Base-by-base conservation (phyloP, 2,797 vertebrate genomes). In the Anguilla marmorata region DNA sequence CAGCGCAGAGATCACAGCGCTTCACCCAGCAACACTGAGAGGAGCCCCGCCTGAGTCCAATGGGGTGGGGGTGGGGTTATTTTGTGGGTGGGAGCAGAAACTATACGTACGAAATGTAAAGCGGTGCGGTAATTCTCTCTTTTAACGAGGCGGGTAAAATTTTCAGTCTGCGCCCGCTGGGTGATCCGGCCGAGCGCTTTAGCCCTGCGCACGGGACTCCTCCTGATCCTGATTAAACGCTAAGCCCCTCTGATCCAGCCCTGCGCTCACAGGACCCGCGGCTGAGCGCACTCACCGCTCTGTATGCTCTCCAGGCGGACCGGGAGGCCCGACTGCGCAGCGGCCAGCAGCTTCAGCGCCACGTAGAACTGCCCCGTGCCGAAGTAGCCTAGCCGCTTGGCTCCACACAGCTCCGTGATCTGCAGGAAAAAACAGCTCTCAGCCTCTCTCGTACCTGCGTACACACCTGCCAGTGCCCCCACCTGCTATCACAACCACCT, bases 401-500 rank as follows among this genome's bases (percentile, higher is more conserved):
- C 98, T 89, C 98, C 98, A 90, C 98, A 99, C 91, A 98, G 91
- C 91, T 98, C 98, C 0, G 97, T 98, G 92, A 99, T 97, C 98
- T 99, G 95, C 58, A 90, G 91, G 76, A 56, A 66, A 60, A 45
- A 63, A 89, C 24, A 83, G 33, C 76, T 7, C 37, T 80, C 76
- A 80, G 76, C 76, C 37, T 80, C 45, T 50, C 30, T 3, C 21
- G 16, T 24, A 63, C 58, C 21, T 24, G 21, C 19, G 6, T n/a
- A 69, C 74, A 21, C 33, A 6, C 16, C 4, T 7, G 74, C 37
- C 21, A 21, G 74, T 5, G 45, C 33, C 12, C 30, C 72, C 30
- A 33, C 72, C 30, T 58, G 56, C 56, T 27, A n/a, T 0, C 63
- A 69, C 21, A 69, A 69, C 5, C 63, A 69, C 63, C 33, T 1